Conservation (phyloP, 2,888 invertebrate species). For the Rosalia funebris region DNA sequence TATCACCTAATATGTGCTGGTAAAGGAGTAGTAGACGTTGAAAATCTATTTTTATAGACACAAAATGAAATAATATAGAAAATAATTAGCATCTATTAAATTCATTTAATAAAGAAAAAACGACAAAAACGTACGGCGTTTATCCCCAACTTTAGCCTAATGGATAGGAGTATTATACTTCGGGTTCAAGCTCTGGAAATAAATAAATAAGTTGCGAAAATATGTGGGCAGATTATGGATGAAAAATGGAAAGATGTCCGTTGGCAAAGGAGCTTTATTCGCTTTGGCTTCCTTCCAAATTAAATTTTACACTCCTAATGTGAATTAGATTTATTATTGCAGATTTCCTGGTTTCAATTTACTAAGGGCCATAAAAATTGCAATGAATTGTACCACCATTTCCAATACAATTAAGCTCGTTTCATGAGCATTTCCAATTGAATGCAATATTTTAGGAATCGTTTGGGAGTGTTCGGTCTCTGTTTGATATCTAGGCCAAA, state of each 20-base stretch:
- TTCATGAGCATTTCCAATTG: slow-evolving; percentile 10
- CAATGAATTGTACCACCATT: slow-evolving; percentile 24
- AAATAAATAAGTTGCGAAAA: slow-evolving; percentile 9
- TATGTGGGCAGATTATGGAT: slow-evolving; percentile 23
- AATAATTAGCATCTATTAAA: too few species aligned
- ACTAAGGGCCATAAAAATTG: slow-evolving; percentile 34
- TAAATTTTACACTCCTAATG: slow-evolving; percentile 56
- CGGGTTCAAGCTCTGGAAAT: neutral
- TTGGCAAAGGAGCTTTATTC: slow-evolving; percentile 46
- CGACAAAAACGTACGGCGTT: too few species aligned
- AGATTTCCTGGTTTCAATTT: slow-evolving; percentile 46
- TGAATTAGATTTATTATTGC: slow-evolving; percentile 56
- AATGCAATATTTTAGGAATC: neutral
- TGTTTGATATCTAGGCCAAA: too few species aligned
- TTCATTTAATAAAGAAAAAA: too few species aligned
- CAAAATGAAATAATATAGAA: too few species aligned
- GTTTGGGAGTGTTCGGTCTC: too few species aligned
- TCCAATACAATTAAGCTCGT: slow-evolving; percentile 16
- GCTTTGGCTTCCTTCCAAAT: slow-evolving; percentile 54
- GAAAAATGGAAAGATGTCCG: slow-evolving; percentile 44
- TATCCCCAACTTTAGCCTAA: neutral
- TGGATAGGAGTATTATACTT: neutral
- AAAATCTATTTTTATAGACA: too few species aligned
- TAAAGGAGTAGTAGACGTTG: too few species aligned
- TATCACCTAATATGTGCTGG: too few species aligned